Evolutionary conservation across 2,113 vertebrate species (phyloP), one percentile per base, ranked within the genome.

Genomic region (Notothenia coriiceps): DNA sequence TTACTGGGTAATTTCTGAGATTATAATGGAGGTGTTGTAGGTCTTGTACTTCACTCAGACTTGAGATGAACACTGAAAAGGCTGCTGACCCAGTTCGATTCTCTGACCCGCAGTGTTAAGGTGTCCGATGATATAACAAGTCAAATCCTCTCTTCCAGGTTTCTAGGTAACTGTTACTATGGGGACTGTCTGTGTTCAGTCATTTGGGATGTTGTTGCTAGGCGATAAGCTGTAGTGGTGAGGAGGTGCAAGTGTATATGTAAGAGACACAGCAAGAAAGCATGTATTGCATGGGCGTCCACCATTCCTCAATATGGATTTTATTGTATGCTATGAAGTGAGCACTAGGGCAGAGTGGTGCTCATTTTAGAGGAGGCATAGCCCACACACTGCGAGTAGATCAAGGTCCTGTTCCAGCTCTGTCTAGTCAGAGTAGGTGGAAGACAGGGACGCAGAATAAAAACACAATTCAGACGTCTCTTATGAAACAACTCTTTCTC

Each of bases 131-230:
- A 89, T 79, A 62, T 77, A 86, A 88, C 15, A 44, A 2, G 17
- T 74, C 44, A 83, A 91, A 91, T 89, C 86, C 57, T 43, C 60
- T 75, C 72, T 70, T 20, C 61, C 50, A 79, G 85, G 83, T 88
- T 87, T 86, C 88, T 84, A 90, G 85, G 88, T 90, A 90, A 89
- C 83, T n/a, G 91, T 92, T 92, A 83, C 88, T 77, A 89, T 86
- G 79, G 83, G 80, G 80, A 88, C 79, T 44, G 82, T 71, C 76
- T 83, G 83, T 90, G 74, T 84, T 91, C 67, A 68, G 80, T 83
- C 70, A 80, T 84, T 64, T 69, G 72, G 82, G 87, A 90, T 69
- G 86, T 50, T 88, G 88, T 91, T 89, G 86, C 91, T 89, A 84
- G 82, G 92, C 77, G 64, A 69, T 80, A 76, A 25, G 46, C 29